Evolutionary conservation across 2,797 vertebrate genomes (phyloP).

Genomic region (Lepilemur ruficaudatus): DNA sequence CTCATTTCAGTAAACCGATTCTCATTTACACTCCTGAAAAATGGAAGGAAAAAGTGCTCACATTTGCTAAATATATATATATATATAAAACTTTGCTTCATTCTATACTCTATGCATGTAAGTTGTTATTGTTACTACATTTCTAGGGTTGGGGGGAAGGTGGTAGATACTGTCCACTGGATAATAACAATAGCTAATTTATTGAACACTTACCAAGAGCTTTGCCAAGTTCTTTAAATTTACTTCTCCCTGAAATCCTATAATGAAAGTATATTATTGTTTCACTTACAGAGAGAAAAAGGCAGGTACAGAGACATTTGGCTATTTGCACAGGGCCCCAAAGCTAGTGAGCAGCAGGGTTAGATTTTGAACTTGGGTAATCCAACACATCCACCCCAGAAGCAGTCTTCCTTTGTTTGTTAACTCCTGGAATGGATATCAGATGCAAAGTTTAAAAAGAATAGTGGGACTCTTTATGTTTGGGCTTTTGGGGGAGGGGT

Average conservation of each 20-base stretch:
- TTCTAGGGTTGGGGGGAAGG: neutral
- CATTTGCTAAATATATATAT: neutral
- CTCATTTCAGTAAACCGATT: neutral
- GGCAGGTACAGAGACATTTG: neutral
- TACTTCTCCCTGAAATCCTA: neutral
- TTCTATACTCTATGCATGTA: neutral
- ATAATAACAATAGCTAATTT: neutral
- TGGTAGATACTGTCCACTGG: neutral
- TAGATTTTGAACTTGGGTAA: neutral
- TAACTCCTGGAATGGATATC: neutral
- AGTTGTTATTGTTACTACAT: neutral
- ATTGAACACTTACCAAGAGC: neutral
- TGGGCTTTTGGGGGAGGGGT: accelerated
- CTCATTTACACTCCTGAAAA: neutral
- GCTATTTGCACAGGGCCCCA: neutral
- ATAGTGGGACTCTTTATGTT: neutral
- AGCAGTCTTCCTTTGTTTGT: neutral
- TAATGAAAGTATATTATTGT: neutral
- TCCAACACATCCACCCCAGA: neutral
- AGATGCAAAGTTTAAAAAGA: neutral
- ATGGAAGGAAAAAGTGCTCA: neutral
- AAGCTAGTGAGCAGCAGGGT: neutral
- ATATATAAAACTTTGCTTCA: neutral
- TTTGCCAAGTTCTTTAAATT: neutral
- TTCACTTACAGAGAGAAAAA: neutral